Percentiles rank a stretch among this genome's conserved stretches.
Conservation (phyloP, 2,113 vertebrate species). For the Chloebia gouldiae region DNA sequence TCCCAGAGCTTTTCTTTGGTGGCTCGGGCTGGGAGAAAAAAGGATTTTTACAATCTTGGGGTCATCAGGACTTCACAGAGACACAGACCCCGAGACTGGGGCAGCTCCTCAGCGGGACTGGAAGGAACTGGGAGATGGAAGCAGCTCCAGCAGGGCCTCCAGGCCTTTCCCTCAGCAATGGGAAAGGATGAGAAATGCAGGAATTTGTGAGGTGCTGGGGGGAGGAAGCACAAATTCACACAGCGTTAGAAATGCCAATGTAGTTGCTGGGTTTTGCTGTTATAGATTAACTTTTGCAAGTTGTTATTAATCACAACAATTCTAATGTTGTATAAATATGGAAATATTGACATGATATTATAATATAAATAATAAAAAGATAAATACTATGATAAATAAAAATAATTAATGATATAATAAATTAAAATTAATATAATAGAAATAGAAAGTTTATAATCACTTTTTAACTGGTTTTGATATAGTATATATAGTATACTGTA, state of each 20-base stretch:
- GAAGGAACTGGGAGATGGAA: no score
- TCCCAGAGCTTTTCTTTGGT: no score
- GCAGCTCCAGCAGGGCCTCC: not conserved
- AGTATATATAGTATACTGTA: not conserved
- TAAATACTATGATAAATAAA: no score
- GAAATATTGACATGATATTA: no score
- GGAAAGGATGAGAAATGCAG: not conserved
- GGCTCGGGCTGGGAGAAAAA: no score
- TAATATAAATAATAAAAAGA: no score
- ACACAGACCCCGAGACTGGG: no score
- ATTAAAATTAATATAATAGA: not conserved
- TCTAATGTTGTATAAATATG: not conserved
- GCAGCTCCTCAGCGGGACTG: no score
- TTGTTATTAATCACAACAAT: not conserved
- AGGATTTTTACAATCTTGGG: no score
- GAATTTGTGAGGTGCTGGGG: not conserved
- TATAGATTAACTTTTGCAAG: not conserved
- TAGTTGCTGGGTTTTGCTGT: not conserved
- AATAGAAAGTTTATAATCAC: not conserved
- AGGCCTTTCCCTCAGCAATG: not conserved
- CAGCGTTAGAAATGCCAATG: not conserved
- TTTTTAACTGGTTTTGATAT: not conserved
- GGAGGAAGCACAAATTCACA: not conserved
- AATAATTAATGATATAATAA: no score
- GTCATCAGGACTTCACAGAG: no score